Evolutionary conservation across 2,797 vertebrate genomes (phyloP).

Genomic region (Remorina albescens): DNA sequence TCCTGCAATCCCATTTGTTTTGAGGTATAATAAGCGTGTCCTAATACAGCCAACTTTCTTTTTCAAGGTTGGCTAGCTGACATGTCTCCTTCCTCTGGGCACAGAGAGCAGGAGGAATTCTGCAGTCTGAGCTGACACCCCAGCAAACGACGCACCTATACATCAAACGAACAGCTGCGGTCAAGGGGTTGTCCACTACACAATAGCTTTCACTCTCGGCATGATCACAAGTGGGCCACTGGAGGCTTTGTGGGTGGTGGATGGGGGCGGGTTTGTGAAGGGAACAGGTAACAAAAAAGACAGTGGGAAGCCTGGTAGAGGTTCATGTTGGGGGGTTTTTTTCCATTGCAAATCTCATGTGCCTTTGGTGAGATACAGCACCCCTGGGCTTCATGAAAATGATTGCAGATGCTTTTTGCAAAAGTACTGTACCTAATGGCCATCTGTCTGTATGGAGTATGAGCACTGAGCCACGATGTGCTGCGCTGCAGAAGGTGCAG

Average conservation of each 20-base stretch:
- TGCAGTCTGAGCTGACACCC: slow-evolving; percentile 55
- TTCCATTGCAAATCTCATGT: slow-evolving; percentile 56
- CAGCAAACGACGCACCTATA: slow-evolving; percentile 65
- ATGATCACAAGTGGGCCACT: slow-evolving; percentile 70
- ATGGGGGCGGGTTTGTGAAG: slow-evolving; percentile 23
- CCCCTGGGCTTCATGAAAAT: slow-evolving; percentile 78
- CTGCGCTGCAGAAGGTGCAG: slow-evolving; percentile 62
- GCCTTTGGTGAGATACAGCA: slow-evolving; percentile 71
- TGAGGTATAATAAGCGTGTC: slow-evolving; percentile 53
- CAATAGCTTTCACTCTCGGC: slow-evolving; percentile 70
- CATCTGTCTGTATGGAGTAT: slow-evolving; percentile 82
- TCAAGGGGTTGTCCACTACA: slow-evolving; percentile 70
- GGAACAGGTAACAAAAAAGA: slow-evolving; percentile 46
- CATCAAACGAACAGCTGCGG: slow-evolving; percentile 75
- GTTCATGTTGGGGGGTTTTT: slow-evolving; percentile 48
- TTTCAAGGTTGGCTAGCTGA: slow-evolving; percentile 76
- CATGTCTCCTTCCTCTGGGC: slow-evolving; percentile 71
- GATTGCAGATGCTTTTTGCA: slow-evolving; percentile 68
- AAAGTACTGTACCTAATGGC: slow-evolving; percentile 82
- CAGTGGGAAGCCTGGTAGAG: slow-evolving; percentile 50
- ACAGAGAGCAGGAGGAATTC: slow-evolving; percentile 65
- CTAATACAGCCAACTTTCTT: slow-evolving; percentile 60
- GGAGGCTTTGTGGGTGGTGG: slow-evolving; percentile 51
- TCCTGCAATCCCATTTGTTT: slow-evolving; percentile 52
- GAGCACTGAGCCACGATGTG: slow-evolving; percentile 73